These are phyloP conservation scores for Cyclophora punctaria DNA, from an alignment of 2,888 invertebrate genomes.

Conservation along the genomic window DNA sequence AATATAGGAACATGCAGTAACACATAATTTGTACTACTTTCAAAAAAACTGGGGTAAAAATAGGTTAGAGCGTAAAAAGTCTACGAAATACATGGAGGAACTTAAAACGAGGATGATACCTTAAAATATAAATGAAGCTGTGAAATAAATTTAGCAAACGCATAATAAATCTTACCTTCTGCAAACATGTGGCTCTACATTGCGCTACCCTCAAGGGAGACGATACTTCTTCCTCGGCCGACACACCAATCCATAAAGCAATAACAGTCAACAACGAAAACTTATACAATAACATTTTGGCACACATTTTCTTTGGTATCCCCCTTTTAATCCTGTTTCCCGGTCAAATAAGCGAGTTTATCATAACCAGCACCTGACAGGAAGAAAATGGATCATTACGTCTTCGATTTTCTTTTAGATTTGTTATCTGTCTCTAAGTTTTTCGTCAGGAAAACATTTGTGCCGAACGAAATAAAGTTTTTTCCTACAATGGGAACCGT, in stretches of 20 bases:
- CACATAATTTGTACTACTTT: too few species aligned
- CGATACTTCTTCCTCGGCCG: slow-evolving; percentile 79
- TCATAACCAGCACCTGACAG: slow-evolving; percentile 62
- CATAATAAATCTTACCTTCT: slow-evolving; percentile 71
- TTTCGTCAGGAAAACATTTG: slow-evolving; percentile 42
- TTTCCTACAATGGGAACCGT: slow-evolving; percentile 21
- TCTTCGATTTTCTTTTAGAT: slow-evolving; percentile 32
- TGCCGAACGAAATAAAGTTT: slow-evolving; percentile 26
- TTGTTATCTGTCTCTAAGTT: slow-evolving; percentile 32
- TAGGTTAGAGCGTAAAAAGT: too few species aligned
- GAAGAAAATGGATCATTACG: slow-evolving; percentile 50
- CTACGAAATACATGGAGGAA: too few species aligned
- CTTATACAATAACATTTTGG: slow-evolving; percentile 74
- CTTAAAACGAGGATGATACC: too few species aligned
- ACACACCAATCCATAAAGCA: slow-evolving; percentile 67
- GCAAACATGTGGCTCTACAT: slow-evolving; percentile 82
- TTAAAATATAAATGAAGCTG: too few species aligned
- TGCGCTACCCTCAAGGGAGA: slow-evolving; percentile 83
- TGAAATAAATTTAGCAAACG: too few species aligned
- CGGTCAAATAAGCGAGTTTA: slow-evolving; percentile 49
- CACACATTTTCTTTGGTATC: slow-evolving; percentile 74
- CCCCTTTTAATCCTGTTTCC: slow-evolving; percentile 40
- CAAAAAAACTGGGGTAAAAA: too few species aligned
- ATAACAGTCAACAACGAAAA: slow-evolving; percentile 61
- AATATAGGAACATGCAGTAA: too few species aligned